phyloP scores from a whole-genome alignment of 1,140 invertebrate species.

The Sitophilus oryzae region DNA sequence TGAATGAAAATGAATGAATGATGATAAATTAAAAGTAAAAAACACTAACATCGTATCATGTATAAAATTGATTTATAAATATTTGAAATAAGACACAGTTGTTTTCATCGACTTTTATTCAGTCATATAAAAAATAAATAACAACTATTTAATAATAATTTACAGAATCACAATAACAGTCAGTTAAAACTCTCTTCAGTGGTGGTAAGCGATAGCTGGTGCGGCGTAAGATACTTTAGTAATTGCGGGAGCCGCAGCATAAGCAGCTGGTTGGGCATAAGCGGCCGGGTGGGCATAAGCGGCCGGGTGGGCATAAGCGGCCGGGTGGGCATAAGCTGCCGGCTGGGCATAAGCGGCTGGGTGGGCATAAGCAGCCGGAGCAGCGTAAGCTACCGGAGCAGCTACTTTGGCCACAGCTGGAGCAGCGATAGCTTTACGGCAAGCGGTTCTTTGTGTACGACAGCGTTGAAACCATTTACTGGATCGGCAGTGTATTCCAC shows the following conservation, averaged over 20 bases:
- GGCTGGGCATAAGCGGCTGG: constrained; percentile 29
- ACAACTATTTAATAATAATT: constrained; percentile 6
- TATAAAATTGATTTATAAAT: too few species aligned
- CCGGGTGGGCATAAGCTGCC: constrained; percentile 36
- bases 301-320: constrained; percentile 33
- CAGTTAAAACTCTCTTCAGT: neutral
- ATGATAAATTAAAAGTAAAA: too few species aligned
- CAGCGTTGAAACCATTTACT: constrained; percentile 48
- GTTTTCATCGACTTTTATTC: constrained; percentile 12
- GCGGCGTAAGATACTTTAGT: constrained; percentile 25
- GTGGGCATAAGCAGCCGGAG: constrained; percentile 34
- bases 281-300: constrained; percentile 22
- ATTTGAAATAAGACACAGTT: neutral
- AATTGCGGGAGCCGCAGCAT: constrained; percentile 11
- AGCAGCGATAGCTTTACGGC: constrained; percentile 42
- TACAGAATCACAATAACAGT: constrained; percentile 9
- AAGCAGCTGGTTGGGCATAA: constrained; percentile 16
- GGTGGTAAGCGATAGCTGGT: constrained; percentile 7
- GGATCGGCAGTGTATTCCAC: constrained; percentile 61
- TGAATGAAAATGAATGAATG: too few species aligned
- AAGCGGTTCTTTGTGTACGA: constrained; percentile 49
- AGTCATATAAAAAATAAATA: constrained; percentile 18
- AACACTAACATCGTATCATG: too few species aligned
- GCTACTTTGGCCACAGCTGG: constrained; percentile 30
- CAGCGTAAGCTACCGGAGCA: constrained; percentile 38